Conservation (phyloP, 30 jellyfish, hydroid and myxozoan species). For the Aurelia sp. region DNA sequence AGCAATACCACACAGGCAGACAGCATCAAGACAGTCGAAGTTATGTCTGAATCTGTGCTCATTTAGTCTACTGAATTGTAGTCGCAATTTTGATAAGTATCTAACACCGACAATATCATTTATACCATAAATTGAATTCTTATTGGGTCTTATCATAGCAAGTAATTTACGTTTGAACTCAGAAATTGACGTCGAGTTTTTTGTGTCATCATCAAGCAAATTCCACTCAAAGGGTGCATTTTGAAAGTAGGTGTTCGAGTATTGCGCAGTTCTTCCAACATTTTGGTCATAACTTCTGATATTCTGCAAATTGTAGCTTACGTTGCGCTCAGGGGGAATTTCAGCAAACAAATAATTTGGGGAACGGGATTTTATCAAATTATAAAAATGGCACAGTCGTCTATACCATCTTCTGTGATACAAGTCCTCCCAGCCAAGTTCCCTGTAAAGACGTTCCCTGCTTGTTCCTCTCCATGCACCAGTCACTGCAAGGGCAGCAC, state of each 20-base stretch:
- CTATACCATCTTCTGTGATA: too few species aligned
- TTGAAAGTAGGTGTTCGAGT: constrained; percentile 33
- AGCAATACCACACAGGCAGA: constrained; percentile 40
- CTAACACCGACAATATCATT: constrained; percentile 16
- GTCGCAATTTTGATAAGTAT: constrained; percentile 22
- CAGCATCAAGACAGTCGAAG: constrained; percentile 23
- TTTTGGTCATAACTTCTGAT: constrained; percentile 13
- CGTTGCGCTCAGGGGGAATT: too few species aligned
- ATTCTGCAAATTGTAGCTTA: neutral
- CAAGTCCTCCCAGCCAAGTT: too few species aligned
- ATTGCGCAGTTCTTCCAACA: constrained; percentile 37
- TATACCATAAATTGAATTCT: constrained; percentile 3
- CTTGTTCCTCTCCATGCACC: too few species aligned
- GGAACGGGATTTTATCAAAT: constrained; percentile 15
- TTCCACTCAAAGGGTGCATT: constrained; percentile 60
- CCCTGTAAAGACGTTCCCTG: too few species aligned
- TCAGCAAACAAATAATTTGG: neutral
- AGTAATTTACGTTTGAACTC: constrained; percentile 40
- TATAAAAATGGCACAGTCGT: too few species aligned
- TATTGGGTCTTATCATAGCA: constrained; percentile 19
- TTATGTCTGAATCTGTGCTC: constrained; percentile 29
- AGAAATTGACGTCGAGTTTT: constrained; percentile 27
- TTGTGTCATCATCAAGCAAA: constrained; percentile 40
- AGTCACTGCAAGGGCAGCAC: neutral
- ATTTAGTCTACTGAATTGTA: constrained; percentile 20